Base-by-base conservation (phyloP, 2,113 vertebrate species). In the Micronycteris hirsuta region DNA sequence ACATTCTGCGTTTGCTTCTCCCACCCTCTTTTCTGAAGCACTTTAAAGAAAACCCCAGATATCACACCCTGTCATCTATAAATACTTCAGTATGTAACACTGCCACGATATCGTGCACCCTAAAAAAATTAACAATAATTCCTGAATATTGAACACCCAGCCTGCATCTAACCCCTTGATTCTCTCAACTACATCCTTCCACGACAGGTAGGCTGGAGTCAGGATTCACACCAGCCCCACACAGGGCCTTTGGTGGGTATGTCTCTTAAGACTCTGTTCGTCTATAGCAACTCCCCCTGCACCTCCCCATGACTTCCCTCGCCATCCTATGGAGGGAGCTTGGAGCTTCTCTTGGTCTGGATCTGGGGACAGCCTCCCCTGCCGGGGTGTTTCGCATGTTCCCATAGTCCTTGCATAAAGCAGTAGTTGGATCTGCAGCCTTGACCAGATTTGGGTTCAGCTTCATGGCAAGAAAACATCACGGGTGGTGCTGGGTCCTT, bases 31-130 rank as follows among this genome's bases (percentile, higher is more conserved):
- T 47, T 49, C 31, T 92, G 61, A 84, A 89, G n/a, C 33, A 36
- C 90, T 45, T 49, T 65, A 19, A 70, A 82, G 84, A 89, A 89
- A 94, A 84, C 63, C 56, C 52, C 13, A 65, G 68, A 49, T 28
- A 58, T 7, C 41, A 1, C 19, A 45, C 74, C 49, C 54, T 8
- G 13, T 65, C 47, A 47, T 58, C 36, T 58, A 17, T 41, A 89
- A 92, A 86, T 68, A 45, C 22, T 61, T 93, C 43, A 58, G 14
- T 26, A 36, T n/a, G 14, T 65, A 82, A 87, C 67, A 41, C 0
- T 41, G 52, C 26, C n/a, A 73, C 61, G 31, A 0, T 12, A 68
- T 61, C 3, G 84, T 3, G 17, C 4, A 26, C 10, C 28, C 84
- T 70, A 71, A 93, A 96, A 91, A 52, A 56, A 12, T 36, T 28